phyloP scores from a whole-genome alignment of 2,113 vertebrate species.

The Trogon melanurus region DNA sequence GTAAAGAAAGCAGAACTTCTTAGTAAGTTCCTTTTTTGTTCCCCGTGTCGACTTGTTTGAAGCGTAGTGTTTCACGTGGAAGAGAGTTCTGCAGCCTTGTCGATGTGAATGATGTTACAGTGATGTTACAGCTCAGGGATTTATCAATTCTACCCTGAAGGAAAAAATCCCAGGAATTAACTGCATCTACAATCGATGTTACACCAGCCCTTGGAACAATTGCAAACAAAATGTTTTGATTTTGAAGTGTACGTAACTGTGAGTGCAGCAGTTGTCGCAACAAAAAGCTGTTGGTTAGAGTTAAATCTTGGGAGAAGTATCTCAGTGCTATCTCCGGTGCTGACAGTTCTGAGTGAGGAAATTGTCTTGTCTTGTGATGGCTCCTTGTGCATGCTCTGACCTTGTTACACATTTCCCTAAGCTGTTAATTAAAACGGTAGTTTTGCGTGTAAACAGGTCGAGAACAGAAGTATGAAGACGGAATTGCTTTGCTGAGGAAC shows the following conservation, averaged over 20 bases:
- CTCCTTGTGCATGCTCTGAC: not conserved
- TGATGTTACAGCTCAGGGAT: not conserved
- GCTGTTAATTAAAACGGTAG: not conserved
- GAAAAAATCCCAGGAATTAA: not conserved
- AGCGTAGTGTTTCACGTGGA: rapidly evolving
- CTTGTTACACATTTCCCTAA: not conserved
- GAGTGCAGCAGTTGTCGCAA: not conserved
- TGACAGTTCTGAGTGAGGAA: not conserved
- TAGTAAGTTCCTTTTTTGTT: slow-evolving; percentile 77
- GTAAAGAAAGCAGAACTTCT: slow-evolving; percentile 98
- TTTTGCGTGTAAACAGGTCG: slow-evolving; percentile 78
- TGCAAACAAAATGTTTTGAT: not conserved
- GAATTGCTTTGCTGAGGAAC: slow-evolving; percentile 90
- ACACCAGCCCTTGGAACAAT: not conserved
- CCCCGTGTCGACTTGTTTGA: rapidly evolving
- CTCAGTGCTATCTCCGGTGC: rapidly evolving
- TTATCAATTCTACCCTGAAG: not conserved
- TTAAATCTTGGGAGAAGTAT: not conserved
- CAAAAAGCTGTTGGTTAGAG: not conserved
- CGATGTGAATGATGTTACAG: rapidly evolving
- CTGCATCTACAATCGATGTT: not conserved
- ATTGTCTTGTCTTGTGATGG: not conserved
- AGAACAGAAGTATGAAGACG: slow-evolving; percentile 96
- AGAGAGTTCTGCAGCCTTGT: not conserved
- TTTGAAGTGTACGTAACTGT: not conserved